These are phyloP conservation scores for Gasterosteus nipponicus DNA, from an alignment of 2,113 vertebrate species.

Conservation along the genomic window DNA sequence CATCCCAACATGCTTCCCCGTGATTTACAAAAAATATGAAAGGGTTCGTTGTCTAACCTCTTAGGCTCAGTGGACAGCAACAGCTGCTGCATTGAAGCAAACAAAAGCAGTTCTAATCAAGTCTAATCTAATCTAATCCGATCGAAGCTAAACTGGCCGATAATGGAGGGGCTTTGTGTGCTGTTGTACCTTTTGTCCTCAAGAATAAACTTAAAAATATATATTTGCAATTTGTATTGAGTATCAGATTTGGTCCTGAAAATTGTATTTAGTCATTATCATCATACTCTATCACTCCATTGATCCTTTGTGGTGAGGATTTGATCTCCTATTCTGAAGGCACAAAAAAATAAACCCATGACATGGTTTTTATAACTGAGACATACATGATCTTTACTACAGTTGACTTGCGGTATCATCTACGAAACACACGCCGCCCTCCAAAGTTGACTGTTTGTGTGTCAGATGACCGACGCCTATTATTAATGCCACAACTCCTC, in stretches of 20 bases:
- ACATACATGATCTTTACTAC: neutral
- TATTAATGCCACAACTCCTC: constrained; percentile 13
- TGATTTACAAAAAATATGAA: neutral
- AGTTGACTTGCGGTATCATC: neutral
- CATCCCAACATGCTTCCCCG: neutral
- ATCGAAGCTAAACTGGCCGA: neutral
- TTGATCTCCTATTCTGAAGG: neutral
- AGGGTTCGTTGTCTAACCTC: neutral
- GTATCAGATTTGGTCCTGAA: neutral
- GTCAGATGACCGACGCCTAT: neutral
- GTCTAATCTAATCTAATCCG: constrained; percentile 10
- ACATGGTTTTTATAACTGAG: neutral
- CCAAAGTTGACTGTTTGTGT: neutral
- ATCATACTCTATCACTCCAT: neutral
- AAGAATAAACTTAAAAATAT: neutral
- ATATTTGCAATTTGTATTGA: neutral
- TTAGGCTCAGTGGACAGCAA: neutral
- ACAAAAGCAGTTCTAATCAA: constrained; percentile 12
- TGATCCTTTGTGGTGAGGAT: neutral
- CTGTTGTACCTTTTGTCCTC: neutral
- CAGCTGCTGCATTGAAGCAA: neutral
- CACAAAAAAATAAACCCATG: neutral
- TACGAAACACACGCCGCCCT: neutral
- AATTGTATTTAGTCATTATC: neutral
- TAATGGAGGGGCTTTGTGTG: neutral